Conservation (phyloP, 2,113 vertebrate species). For the Etia nguti region DNA sequence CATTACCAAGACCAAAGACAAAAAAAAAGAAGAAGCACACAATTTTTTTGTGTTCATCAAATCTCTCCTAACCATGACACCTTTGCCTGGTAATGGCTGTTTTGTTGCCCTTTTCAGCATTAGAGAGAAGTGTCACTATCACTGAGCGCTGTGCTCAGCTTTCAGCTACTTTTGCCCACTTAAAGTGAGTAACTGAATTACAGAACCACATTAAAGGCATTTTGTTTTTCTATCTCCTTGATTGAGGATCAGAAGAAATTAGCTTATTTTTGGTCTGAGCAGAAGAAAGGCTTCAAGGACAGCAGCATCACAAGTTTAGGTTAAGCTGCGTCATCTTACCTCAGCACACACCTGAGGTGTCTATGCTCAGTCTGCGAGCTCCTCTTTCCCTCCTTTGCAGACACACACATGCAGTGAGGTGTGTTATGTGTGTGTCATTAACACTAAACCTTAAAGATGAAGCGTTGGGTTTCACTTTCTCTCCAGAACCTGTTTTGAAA, state of each 20-base stretch:
- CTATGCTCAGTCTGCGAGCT: not conserved
- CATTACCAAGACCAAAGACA: not conserved
- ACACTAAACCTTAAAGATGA: not conserved
- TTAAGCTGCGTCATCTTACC: not conserved
- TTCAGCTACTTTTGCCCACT: not conserved
- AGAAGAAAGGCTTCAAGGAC: not conserved
- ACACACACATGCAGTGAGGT: not conserved
- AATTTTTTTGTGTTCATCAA: not conserved
- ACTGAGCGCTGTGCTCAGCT: not conserved
- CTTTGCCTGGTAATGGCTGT: not conserved
- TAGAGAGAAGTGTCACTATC: not conserved
- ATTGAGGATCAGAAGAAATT: not conserved
- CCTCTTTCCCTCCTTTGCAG: not conserved
- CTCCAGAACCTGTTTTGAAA: conserved; percentile 7
- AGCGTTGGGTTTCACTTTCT: conserved; percentile 64
- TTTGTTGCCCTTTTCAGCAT: not conserved
- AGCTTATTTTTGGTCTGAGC: not conserved
- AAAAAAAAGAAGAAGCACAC: not conserved
- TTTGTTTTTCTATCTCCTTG: not conserved
- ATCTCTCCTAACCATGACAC: not conserved
- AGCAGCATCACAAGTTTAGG: not conserved
- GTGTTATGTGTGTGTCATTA: not conserved
- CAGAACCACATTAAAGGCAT: not conserved
- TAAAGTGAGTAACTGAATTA: not conserved
- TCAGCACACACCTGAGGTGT: conserved; percentile 25